A percentile compares a stretch with the other conserved stretches of the same genome.
phyloP scores from a whole-genome alignment of 2,888 invertebrate genomes.

The Melanargia galathea region DNA sequence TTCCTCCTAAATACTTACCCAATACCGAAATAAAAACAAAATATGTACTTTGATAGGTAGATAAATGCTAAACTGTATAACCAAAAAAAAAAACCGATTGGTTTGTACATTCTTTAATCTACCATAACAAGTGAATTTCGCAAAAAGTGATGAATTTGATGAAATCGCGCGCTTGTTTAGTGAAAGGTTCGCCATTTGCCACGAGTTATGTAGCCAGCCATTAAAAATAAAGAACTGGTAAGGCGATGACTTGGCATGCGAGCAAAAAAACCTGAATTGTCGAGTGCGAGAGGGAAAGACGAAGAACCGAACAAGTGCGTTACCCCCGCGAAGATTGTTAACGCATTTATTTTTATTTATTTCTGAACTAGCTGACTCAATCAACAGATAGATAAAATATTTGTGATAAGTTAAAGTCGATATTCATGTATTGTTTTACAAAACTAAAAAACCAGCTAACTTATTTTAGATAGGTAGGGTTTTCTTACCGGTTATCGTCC shows the following conservation, averaged over 20 bases:
- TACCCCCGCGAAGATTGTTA: slow-evolving; percentile 78
- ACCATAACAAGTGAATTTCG: slow-evolving; percentile 11
- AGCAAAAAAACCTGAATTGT: slow-evolving; percentile 58
- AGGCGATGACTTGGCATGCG: slow-evolving; percentile 74
- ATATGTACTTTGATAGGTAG: background rate
- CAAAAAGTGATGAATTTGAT: slow-evolving; percentile 38
- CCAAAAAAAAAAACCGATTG: background rate
- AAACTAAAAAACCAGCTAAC: background rate
- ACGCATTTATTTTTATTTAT: slow-evolving; percentile 70
- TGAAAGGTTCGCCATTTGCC: slow-evolving; percentile 68
- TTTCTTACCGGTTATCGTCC: no score
- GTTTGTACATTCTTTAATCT: no score
- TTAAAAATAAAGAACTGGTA: slow-evolving; percentile 70
- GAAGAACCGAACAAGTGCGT: slow-evolving; percentile 75
- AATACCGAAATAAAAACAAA: background rate
- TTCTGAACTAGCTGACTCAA: slow-evolving; percentile 50
- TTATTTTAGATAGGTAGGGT: background rate
- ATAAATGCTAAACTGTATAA: background rate
- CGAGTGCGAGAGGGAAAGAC: slow-evolving; percentile 64
- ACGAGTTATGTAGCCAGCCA: slow-evolving; percentile 59
- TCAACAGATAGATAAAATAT: background rate
- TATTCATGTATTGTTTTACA: background rate
- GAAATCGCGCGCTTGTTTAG: slow-evolving; percentile 49
- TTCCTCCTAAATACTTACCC: background rate
- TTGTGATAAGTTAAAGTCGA: background rate